Base-by-base conservation (phyloP, 2,888 invertebrate species). In the Ochropleura leucogaster region DNA sequence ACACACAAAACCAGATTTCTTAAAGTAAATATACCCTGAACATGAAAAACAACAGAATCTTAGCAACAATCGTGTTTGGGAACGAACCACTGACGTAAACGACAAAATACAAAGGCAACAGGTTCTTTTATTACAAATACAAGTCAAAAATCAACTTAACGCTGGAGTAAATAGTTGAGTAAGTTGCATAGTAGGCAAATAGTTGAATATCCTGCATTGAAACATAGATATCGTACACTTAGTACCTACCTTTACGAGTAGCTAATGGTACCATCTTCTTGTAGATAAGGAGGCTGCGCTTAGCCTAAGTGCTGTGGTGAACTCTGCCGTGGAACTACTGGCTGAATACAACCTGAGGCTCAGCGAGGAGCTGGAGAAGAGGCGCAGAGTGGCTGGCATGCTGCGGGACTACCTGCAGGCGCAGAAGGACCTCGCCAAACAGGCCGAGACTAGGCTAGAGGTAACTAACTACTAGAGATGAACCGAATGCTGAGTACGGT, bases 341-440 rank as follows among this genome's bases (percentile, higher is more conserved):
- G 98, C 98, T 30, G 98, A 99, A 75, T 99, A 99, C 92, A 99
- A 99, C 92, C 97, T 97, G 79, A 97, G 99, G 87, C 97, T 99
- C 18, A 97, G 98, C 14, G 97, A 97, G 42, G 99, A 99, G 95
- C 97, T 99, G 97, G 99, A 99, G 88, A 98, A 99, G 90, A 97
- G 99, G 77, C 98, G 98, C 90, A 98, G 98, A 90, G 97, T 99
- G 51, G 98, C 99, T 0, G 97, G 97, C 78, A 99, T 99, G 98
- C 94, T 99, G 86, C 97, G 98, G 74, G 99, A 99, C 94, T 99
- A 98, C 91, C 98, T 99, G 69, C 97, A 98, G 85, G 98, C 98
- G 62, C 99, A 99, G 94, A 97, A 98, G 86, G 98, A 99, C 91
- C 95, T 99, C 51, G 97, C 99, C 18, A 97, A 97, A 62, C 98